A percentile compares a stretch with the other conserved stretches of the same genome.
Evolutionary conservation across 2,113 vertebrate species (phyloP).

Genomic region (Pseudorectes ferrugineus): DNA sequence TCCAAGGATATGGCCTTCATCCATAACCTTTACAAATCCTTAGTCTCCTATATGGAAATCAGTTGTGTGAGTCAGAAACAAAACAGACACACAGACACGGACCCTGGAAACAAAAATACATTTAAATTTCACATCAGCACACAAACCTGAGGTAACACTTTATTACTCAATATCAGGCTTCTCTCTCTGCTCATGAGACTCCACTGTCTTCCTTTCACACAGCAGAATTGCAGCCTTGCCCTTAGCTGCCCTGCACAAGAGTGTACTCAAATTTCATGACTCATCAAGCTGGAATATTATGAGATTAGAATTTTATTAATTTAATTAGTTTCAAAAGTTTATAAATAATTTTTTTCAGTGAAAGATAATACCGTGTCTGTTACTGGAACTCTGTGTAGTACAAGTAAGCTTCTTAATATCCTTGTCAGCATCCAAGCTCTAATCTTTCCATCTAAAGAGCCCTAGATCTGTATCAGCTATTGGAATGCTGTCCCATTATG

Average conservation of each 20-base stretch:
- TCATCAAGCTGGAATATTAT: background rate
- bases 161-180: background rate
- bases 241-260: background rate
- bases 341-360: background rate
- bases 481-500: background rate
- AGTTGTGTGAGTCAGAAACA: background rate
- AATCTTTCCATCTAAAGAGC: background rate
- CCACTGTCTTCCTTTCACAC: background rate
- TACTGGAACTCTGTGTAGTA: background rate
- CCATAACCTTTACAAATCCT: fast-evolving
- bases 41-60: background rate
- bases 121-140: background rate
- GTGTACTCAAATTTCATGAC: background rate
- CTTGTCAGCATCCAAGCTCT: background rate
- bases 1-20: background rate
- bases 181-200: background rate
- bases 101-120: background rate
- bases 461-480: background rate
- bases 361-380: background rate
- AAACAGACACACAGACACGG: fast-evolving
- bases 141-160: background rate
- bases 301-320: background rate
- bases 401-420: background rate
- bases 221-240: background rate
- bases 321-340: background rate